Conservation (phyloP, 2,113 vertebrate genomes). For the Tinamus guttatus region DNA sequence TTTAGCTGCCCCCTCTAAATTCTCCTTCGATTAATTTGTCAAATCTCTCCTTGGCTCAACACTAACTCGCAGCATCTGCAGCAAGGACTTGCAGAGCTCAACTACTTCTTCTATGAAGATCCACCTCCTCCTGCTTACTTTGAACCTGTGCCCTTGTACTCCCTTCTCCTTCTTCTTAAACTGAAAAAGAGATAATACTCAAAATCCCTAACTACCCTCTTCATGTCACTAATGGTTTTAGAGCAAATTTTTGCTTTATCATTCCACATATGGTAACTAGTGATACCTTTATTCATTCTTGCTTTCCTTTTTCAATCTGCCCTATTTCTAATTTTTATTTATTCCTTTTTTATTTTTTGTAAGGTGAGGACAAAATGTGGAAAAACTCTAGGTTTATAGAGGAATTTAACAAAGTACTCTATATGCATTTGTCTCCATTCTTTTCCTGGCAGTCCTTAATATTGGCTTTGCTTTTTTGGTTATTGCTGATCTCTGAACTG, state of each 20-base stretch:
- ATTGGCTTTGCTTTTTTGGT: not conserved
- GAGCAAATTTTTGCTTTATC: not conserved
- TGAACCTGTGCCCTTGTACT: not conserved
- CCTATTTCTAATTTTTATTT: not conserved
- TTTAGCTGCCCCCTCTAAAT: too few species aligned
- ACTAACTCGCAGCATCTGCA: not conserved
- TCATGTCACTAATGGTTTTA: not conserved
- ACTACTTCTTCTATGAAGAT: not conserved
- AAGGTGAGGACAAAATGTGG: not conserved
- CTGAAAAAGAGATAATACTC: not conserved
- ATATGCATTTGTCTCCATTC: not conserved
- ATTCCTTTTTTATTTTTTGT: not conserved
- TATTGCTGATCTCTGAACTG: not conserved
- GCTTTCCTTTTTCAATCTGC: not conserved
- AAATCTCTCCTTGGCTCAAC: not conserved
- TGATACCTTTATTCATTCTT: not conserved
- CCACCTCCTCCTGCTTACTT: not conserved
- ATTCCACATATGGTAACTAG: not conserved
- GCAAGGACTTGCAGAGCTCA: not conserved
- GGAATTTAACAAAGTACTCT: not conserved
- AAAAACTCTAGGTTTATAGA: not conserved
- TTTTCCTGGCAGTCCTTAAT: not conserved
- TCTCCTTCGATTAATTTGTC: not conserved
- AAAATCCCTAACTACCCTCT: not conserved
- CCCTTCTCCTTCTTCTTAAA: not conserved